A percentile compares a stretch with the other conserved stretches of the same genome.
Evolutionary conservation across 2,113 vertebrate genomes (phyloP).

Genomic region (Nesoenas mayeri): DNA sequence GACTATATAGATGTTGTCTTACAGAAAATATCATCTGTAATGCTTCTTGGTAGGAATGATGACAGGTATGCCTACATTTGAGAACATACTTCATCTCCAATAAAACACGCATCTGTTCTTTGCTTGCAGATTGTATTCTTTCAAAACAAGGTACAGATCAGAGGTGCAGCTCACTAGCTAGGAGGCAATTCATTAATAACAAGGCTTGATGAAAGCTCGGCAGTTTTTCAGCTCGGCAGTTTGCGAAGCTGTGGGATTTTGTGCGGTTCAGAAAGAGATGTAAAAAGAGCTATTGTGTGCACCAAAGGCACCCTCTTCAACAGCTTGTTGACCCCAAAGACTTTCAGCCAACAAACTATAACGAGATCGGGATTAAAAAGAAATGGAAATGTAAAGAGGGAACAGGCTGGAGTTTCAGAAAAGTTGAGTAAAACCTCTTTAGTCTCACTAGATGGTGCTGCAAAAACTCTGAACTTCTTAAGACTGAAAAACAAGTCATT

Average conservation of each 20-base stretch:
- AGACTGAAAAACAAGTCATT: background rate
- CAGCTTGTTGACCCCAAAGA: background rate
- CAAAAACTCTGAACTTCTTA: slow-evolving; percentile 27
- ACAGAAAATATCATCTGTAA: background rate
- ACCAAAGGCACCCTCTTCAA: background rate
- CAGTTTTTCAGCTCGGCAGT: background rate
- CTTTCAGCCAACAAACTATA: background rate
- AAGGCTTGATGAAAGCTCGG: background rate
- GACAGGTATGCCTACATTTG: background rate
- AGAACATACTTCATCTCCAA: background rate
- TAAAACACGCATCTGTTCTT: background rate
- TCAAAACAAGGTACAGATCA: background rate
- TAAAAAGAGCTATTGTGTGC: background rate
- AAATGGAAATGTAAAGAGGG: background rate
- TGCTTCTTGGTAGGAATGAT: background rate
- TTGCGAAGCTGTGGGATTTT: slow-evolving; percentile 8
- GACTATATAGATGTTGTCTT: background rate
- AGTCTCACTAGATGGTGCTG: slow-evolving; percentile 62
- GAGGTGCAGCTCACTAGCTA: background rate
- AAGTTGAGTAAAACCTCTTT: background rate
- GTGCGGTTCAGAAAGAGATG: background rate
- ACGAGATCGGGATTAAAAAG: background rate
- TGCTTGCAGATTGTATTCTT: background rate
- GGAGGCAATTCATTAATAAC: background rate
- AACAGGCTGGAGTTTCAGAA: background rate